Evolutionary conservation across 2,888 invertebrate species (phyloP).

Genomic region (Epistrophe grossulariae): DNA sequence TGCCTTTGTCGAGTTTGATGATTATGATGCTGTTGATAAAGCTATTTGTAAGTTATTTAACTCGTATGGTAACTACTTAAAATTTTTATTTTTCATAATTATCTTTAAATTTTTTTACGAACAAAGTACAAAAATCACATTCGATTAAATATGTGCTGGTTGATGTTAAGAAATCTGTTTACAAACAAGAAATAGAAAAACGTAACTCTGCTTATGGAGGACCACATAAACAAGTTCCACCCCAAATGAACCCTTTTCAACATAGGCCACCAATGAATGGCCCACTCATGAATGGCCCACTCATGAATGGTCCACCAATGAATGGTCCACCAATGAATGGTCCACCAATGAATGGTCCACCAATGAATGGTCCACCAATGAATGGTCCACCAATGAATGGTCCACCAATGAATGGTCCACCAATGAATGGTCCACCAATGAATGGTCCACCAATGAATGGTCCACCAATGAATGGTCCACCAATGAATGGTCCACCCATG

Average conservation of each 20-base stretch:
- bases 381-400: slow-evolving; percentile 5
- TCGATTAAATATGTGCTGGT: slow-evolving; percentile 92
- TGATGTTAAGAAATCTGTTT: slow-evolving; percentile 96
- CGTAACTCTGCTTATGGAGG: slow-evolving; percentile 84
- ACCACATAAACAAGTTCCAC: slow-evolving; percentile 77
- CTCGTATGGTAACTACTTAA: background rate
- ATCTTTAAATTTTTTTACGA: slow-evolving; percentile 49
- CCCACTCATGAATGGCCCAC: slow-evolving; percentile 73
- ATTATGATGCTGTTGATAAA: slow-evolving; percentile 98
- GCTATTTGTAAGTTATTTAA: slow-evolving; percentile 91
- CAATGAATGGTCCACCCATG: background rate
- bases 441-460: slow-evolving; percentile 77
- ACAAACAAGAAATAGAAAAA: slow-evolving; percentile 90
- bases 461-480: slow-evolving; percentile 41
- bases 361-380: slow-evolving; percentile 78
- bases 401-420: background rate
- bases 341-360: slow-evolving; percentile 73
- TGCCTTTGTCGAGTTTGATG: slow-evolving; percentile 98
- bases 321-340: slow-evolving; percentile 31
- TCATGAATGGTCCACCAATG: slow-evolving; percentile 78
- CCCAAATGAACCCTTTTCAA: slow-evolving; percentile 78
- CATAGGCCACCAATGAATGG: slow-evolving; percentile 79
- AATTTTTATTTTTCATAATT: background rate
- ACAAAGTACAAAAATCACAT: slow-evolving; percentile 90
- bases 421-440: slow-evolving; percentile 83